Percentiles rank a stretch among this genome's conserved stretches.
Evolutionary conservation across 30 jellyfish, hydroid and myxozoan species (phyloP).

Genomic region (Hydractinia symbiolongicarpus): DNA sequence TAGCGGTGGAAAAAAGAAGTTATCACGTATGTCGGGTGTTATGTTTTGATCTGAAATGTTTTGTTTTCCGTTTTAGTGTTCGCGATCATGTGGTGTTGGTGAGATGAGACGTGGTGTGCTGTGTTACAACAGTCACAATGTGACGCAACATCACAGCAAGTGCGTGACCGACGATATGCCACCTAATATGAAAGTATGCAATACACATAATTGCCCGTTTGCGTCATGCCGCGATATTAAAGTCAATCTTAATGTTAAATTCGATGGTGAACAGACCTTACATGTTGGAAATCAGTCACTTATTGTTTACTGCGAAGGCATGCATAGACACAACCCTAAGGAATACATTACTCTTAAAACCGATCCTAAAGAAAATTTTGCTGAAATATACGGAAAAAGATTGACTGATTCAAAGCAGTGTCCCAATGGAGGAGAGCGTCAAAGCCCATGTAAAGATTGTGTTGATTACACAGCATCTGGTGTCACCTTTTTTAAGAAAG

Average conservation of each 20-base stretch:
- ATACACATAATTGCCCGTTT: constrained; percentile 78
- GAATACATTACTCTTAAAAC: constrained; percentile 77
- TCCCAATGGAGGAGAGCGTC: constrained; percentile 75
- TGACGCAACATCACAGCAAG: constrained; percentile 17
- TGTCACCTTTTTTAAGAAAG: constrained; percentile 81
- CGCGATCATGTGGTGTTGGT: constrained; percentile 83
- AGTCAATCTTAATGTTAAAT: constrained; percentile 33
- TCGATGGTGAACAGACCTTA: constrained; percentile 82
- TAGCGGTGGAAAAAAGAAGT: no score
- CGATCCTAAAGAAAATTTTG: constrained; percentile 71
- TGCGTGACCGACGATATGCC: constrained; percentile 65
- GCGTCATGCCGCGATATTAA: constrained; percentile 83
- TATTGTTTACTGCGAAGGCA: constrained; percentile 44
- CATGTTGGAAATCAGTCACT: constrained; percentile 3
- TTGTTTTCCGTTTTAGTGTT: constrained; percentile 50
- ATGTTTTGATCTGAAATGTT: neutral
- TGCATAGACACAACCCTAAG: constrained; percentile 78
- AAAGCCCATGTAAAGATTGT: constrained; percentile 58
- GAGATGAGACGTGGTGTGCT: constrained; percentile 52
- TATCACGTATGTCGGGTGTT: no score
- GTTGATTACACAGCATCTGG: constrained; percentile 96
- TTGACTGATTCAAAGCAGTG: constrained; percentile 51
- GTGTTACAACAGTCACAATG: constrained; percentile 59
- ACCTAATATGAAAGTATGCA: constrained; percentile 73
- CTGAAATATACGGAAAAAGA: constrained; percentile 81